Evolutionary conservation across 2,888 invertebrate genomes (phyloP), one percentile per base, ranked within the genome.

Genomic region (Eupithecia dodoneata): DNA sequence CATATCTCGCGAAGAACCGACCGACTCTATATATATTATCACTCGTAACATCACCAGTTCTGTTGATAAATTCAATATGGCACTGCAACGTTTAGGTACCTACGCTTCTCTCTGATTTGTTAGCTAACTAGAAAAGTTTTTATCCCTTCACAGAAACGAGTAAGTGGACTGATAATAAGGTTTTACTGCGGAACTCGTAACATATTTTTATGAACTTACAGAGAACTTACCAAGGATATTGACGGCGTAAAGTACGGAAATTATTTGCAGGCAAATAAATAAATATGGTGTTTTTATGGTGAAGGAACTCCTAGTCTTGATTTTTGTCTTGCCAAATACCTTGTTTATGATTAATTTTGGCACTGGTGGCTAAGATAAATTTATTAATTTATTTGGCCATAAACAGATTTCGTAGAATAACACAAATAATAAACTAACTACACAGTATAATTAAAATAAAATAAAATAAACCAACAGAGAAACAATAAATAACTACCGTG

Each of bases 91-190:
- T n/a, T 45, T 44, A 69, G 67, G 45, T 45, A 69, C 44, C 10
- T 45, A 69, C 44, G n/a, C 67, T n/a, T n/a, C 15, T 66, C 10
- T 55, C 47, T 77, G 72, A 75, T 75, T 75, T 75, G 74, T 70
- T 75, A 65, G 70, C 30, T 70, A 70, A 75, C 63, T 63, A 70
- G 63, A 52, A 74, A 74, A 75, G 44, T 63, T 70, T 72, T 69
- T 77, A 72, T 75, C n/a, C 55, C 63, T 69, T 18, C 15, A 15
- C 41, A 69, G 52, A 71, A 69, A 72, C 77, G 30, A 44, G 69
- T 78, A 72, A 76, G 71, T 74, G 49, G 49, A 72, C 69, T 77
- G 71, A 72, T 72, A 72, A 77, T 77, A 74, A 52, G 47, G 73
- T 55, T 69, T 63, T 74, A 71, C 42, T 69, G 18, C 66, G 47